Base-by-base conservation (phyloP, 1,140 invertebrate genomes). In the Neodiprion pinetum region DNA sequence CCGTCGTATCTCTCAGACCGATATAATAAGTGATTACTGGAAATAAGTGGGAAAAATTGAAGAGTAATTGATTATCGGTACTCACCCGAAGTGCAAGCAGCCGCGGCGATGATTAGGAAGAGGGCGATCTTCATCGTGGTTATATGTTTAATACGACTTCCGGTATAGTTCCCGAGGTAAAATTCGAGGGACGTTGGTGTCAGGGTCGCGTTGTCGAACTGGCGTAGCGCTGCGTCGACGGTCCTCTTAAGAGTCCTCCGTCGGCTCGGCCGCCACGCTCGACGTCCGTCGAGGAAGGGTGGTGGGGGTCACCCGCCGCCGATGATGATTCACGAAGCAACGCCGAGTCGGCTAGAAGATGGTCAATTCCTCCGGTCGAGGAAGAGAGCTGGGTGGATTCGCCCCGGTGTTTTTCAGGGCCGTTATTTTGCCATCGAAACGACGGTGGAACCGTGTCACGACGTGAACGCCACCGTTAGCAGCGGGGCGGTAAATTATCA, bases 141-240 rank as follows among this genome's bases (percentile, higher is more conserved):
- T 79, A 76, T 83, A 80, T 72, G 75, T 61, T 61, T 61, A 61
- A 71, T 73, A 79, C 77, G 78, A 81, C 65, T 61, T 61, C 53
- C 67, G 67, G 17, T 69, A 14, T 14, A 21, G 67, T 47, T 69
- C 40, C 21, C 40, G 67, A 69, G 77, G 82, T 81, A 79, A 80
- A 84, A 80, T 80, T 81, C 78, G 84, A 85, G 85, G 87, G 86
- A 87, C 85, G 86, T 88, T 85, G 85, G 82, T 84, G 84, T 86
- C 86, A 85, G 86, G 83, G 82, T 87, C 84, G 85, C 86, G 85
- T 88, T 88, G 86, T 88, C 84, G 82, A 81, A 88, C 87, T 88
- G 86, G 85, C 84, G 80, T 85, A 82, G 84, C 85, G 81, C 78
- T 80, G 83, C 83, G 80, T 82, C 79, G 86, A 80, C 82, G 80